These are phyloP conservation scores for Mesorhabditis sp. DNA, from an alignment of 2,888 invertebrate genomes.

Conservation along the genomic window DNA sequence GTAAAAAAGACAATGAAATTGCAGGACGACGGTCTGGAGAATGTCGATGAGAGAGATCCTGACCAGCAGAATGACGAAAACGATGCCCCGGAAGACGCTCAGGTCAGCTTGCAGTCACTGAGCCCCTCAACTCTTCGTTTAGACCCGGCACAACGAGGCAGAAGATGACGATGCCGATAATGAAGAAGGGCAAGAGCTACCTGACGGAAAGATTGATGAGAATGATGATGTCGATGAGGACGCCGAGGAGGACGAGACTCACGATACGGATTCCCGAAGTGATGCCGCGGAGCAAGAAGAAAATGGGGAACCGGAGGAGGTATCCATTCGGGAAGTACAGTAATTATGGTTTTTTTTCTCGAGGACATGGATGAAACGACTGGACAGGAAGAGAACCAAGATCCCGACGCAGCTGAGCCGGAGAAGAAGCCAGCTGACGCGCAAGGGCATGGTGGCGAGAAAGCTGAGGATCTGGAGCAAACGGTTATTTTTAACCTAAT, in stretches of 20 bases:
- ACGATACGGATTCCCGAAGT: neutral
- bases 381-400: slow-evolving; percentile 26
- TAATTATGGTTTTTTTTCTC: slow-evolving; percentile 12
- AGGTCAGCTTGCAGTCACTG: slow-evolving; percentile 7
- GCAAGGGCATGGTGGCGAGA: neutral
- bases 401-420: slow-evolving; percentile 22
- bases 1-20: slow-evolving; percentile 62
- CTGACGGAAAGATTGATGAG: slow-evolving; percentile 36
- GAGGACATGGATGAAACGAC: slow-evolving; percentile 24
- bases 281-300: slow-evolving; percentile 18
- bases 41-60: slow-evolving; percentile 56
- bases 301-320: slow-evolving; percentile 40
- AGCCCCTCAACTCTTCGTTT: neutral
- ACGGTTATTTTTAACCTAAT: neutral
- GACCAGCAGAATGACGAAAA: slow-evolving; percentile 17
- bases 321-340: neutral
- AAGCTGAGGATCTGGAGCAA: slow-evolving; percentile 11
- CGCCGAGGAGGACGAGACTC: slow-evolving; percentile 16
- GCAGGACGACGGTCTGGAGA: slow-evolving; percentile 61
- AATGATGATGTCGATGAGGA: slow-evolving; percentile 19
- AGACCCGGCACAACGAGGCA: slow-evolving; percentile 48
- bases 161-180: slow-evolving; percentile 67
- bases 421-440: slow-evolving; percentile 21
- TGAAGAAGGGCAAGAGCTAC: slow-evolving; percentile 60
- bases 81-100: slow-evolving; percentile 12